Evolutionary conservation across 1,140 invertebrate species (phyloP).

Genomic region (Caligus rogercresseyi): DNA sequence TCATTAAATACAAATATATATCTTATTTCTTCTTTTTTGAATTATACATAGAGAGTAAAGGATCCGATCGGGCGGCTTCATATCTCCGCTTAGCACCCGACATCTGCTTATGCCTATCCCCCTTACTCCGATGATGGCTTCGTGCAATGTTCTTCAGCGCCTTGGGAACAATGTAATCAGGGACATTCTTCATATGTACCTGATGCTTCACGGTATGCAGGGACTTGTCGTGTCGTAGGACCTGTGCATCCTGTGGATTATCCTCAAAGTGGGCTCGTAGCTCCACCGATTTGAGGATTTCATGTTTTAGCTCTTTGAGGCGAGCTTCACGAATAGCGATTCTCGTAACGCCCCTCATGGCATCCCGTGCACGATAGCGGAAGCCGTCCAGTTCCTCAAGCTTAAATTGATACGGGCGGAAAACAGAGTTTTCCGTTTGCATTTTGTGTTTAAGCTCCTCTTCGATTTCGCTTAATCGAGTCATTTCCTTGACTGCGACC

Average conservation of each 20-base stretch:
- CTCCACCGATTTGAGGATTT: constrained; percentile 81
- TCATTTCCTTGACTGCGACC: constrained; percentile 59
- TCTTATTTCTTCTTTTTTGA: background rate
- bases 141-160: constrained; percentile 33
- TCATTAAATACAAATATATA: background rate
- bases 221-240: constrained; percentile 76
- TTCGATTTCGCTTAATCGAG: constrained; percentile 56
- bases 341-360: constrained; percentile 76
- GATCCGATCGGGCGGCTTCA: background rate
- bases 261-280: constrained; percentile 81
- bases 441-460: constrained; percentile 44
- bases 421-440: constrained; percentile 29
- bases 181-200: constrained; percentile 70
- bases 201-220: constrained; percentile 67
- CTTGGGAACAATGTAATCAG: constrained; percentile 74
- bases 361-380: constrained; percentile 78
- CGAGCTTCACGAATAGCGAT: constrained; percentile 79
- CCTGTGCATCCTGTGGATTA: constrained; percentile 72
- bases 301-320: constrained; percentile 83
- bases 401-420: constrained; percentile 76
- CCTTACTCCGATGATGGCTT: background rate
- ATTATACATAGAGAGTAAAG: background rate
- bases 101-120: constrained; percentile 3
- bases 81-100: constrained; percentile 8
- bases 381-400: constrained; percentile 91